A percentile compares a stretch with the other conserved stretches of the same genome.
These are phyloP conservation scores for Cheilosia pagana DNA, from an alignment of 2,888 invertebrate genomes.

Conservation along the genomic window DNA sequence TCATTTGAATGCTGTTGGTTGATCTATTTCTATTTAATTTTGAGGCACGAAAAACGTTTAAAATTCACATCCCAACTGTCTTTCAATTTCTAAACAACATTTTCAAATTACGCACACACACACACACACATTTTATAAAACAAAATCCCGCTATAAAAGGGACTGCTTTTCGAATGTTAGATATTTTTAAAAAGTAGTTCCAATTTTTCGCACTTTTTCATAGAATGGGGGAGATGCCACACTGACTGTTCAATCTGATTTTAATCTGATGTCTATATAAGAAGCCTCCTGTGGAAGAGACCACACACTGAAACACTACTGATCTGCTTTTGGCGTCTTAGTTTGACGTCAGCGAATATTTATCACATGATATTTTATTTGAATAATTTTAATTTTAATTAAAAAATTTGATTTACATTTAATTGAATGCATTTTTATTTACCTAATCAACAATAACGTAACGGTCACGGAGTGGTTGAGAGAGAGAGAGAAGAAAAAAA, in stretches of 20 bases:
- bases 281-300: constrained; percentile 52
- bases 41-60: background rate
- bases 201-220: constrained; percentile 70
- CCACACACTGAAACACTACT: constrained; percentile 54
- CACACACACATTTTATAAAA: constrained; percentile 6
- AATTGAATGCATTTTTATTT: constrained; percentile 69
- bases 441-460: constrained; percentile 13
- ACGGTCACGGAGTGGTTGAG: constrained; percentile 26
- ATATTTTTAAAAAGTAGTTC: constrained; percentile 58
- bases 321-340: constrained; percentile 61
- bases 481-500: constrained; percentile 31
- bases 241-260: constrained; percentile 67
- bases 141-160: constrained; percentile 22
- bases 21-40: background rate
- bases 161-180: constrained; percentile 34
- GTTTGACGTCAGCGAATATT: constrained; percentile 51
- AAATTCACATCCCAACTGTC: background rate
- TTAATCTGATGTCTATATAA: constrained; percentile 67
- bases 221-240: constrained; percentile 67
- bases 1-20: constrained; percentile 1
- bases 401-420: constrained; percentile 55
- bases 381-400: constrained; percentile 61
- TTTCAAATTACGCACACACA: constrained; percentile 16
- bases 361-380: constrained; percentile 60
- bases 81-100: constrained; percentile 7